A percentile compares a stretch with the other conserved stretches of the same genome.
These are phyloP conservation scores for Corapipo altera DNA, from an alignment of 2,113 vertebrate species.

Conservation along the genomic window DNA sequence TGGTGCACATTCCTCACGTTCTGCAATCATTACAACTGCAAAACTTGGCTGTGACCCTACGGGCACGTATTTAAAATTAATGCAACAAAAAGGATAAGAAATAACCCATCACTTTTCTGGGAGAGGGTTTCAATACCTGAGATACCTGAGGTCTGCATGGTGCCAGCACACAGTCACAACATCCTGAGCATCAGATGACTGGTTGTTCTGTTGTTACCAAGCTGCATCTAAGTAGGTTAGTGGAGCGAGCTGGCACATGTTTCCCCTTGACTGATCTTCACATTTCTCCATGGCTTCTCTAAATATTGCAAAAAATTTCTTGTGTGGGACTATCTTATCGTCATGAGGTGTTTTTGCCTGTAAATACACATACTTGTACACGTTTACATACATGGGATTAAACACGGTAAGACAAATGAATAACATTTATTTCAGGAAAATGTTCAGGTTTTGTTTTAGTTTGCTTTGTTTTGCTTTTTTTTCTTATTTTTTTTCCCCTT, in stretches of 20 bases:
- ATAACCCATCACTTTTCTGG: neutral
- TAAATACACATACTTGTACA: neutral
- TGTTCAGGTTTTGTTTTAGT: neutral
- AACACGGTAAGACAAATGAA: neutral
- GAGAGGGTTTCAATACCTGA: neutral
- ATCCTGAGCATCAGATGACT: neutral
- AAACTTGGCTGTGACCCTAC: neutral
- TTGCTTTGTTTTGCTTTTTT: neutral
- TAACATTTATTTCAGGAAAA: neutral
- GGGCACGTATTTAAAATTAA: neutral
- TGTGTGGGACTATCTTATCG: neutral
- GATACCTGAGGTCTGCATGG: rapidly evolving
- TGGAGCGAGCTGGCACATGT: neutral
- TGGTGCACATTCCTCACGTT: rapidly evolving
- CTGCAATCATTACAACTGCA: neutral
- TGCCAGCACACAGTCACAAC: neutral
- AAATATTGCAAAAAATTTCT: neutral
- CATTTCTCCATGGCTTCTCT: neutral
- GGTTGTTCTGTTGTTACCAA: neutral
- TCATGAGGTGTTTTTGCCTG: neutral
- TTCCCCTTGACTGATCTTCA: neutral
- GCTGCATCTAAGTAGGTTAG: neutral
- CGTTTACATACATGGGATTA: neutral
- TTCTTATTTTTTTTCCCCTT: neutral
- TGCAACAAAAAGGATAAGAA: neutral